These are phyloP conservation scores for Tokudaia muenninki DNA, from an alignment of 2,797 vertebrate species.

Conservation along the genomic window DNA sequence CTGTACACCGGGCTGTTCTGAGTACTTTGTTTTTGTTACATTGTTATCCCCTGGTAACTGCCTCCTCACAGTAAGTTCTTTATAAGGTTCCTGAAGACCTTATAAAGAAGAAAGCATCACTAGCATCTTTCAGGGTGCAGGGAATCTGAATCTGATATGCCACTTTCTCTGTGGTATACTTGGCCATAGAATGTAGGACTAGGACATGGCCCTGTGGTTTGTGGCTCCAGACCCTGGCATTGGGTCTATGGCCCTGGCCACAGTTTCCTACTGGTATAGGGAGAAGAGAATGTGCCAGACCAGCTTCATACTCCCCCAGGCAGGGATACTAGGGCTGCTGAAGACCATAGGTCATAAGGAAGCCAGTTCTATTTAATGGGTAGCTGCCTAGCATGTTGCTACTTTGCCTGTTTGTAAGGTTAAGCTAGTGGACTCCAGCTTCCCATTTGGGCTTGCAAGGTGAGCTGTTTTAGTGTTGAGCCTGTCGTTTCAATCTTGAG, in stretches of 20 bases:
- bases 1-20: neutral
- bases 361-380: neutral
- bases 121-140: neutral
- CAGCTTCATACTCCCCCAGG: neutral
- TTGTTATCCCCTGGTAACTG: neutral
- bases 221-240: neutral
- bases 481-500: neutral
- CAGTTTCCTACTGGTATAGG: neutral
- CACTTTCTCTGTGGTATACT: neutral
- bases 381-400: neutral
- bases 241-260: neutral
- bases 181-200: neutral
- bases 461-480: neutral
- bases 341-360: neutral
- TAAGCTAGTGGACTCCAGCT: neutral
- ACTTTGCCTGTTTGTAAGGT: neutral
- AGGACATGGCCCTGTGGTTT: neutral
- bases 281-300: neutral
- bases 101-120: neutral
- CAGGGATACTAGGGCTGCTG: neutral
- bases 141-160: accelerated
- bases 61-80: neutral
- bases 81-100: neutral
- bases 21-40: neutral
- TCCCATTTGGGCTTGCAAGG: neutral